These are phyloP conservation scores for Littorina saxatilis DNA, from an alignment of 1,140 invertebrate genomes.

Conservation along the genomic window DNA sequence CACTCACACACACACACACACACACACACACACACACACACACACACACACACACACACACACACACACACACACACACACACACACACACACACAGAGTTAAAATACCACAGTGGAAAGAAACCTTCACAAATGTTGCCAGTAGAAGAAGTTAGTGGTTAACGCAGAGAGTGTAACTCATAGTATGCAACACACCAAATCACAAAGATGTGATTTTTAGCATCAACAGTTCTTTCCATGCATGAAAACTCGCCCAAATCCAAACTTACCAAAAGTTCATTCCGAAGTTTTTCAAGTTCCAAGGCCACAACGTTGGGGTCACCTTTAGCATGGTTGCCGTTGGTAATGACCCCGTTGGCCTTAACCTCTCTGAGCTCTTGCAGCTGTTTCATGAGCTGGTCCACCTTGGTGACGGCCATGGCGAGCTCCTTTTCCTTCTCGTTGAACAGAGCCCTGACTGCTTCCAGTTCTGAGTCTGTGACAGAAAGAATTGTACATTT, in stretches of 20 bases:
- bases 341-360: constrained; percentile 39
- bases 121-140: too few species aligned
- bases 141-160: too few species aligned
- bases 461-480: constrained; percentile 94
- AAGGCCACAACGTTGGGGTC: constrained; percentile 84
- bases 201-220: too few species aligned
- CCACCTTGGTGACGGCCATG: constrained; percentile 95
- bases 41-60: too few species aligned
- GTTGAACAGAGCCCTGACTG: constrained; percentile 95
- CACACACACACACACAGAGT: too few species aligned
- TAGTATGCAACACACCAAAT: too few species aligned
- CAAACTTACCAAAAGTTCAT: constrained; percentile 89
- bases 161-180: too few species aligned
- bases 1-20: too few species aligned
- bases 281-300: constrained; percentile 91
- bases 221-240: too few species aligned
- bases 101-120: too few species aligned
- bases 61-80: too few species aligned
- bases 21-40: too few species aligned
- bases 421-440: constrained; percentile 98
- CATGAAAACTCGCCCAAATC: neutral
- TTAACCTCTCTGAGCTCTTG: constrained; percentile 86
- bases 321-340: constrained; percentile 74
- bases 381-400: constrained; percentile 93
- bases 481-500: neutral